Conservation (phyloP, 2,797 vertebrate species). For the Phaenicophaeus curvirostris region DNA sequence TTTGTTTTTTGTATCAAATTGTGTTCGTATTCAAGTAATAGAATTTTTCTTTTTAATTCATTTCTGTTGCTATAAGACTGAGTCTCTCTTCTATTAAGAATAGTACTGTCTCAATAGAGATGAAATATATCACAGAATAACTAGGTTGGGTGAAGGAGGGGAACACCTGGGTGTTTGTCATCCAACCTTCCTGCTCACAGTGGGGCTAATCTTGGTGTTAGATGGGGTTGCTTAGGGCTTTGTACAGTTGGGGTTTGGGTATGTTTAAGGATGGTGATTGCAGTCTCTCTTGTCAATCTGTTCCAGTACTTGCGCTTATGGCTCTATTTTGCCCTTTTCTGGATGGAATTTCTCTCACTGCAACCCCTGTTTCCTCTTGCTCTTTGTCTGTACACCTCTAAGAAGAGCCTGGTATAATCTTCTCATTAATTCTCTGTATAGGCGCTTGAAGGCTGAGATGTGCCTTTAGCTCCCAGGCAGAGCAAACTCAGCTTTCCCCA, state of each 20-base stretch:
- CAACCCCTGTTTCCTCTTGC: neutral
- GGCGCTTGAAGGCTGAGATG: neutral
- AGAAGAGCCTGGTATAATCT: neutral
- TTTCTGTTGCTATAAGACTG: neutral
- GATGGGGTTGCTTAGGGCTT: neutral
- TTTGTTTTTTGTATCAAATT: neutral
- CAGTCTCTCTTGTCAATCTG: neutral
- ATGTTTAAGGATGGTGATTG: neutral
- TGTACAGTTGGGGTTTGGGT: neutral
- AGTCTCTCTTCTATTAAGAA: neutral
- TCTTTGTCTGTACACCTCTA: neutral
- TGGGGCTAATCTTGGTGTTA: neutral
- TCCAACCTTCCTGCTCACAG: neutral
- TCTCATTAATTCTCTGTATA: fast-evolving
- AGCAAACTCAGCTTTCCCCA: neutral
- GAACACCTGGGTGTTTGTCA: neutral
- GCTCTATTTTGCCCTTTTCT: neutral
- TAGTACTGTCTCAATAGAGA: neutral
- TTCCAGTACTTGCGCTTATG: neutral
- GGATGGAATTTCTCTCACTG: neutral
- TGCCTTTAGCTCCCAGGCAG: neutral
- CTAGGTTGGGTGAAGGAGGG: neutral
- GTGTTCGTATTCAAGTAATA: neutral
- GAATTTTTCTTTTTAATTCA: neutral
- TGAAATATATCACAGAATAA: neutral